Conservation (phyloP, 1,140 invertebrate genomes). For the Eueides isabella region DNA sequence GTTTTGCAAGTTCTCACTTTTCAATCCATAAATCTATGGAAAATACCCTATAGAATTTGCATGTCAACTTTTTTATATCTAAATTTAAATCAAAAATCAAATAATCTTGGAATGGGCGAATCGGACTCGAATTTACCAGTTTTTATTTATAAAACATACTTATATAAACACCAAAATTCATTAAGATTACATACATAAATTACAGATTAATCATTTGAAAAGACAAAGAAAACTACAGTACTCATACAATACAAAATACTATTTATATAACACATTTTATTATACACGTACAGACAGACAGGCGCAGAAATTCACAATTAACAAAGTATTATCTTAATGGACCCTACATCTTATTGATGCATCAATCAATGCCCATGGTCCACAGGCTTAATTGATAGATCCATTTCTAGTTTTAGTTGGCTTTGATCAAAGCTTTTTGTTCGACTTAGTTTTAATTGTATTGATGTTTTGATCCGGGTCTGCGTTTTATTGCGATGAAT, state of each 20-base stretch:
- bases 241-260: neutral
- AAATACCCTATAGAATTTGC: too few species aligned
- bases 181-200: too few species aligned
- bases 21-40: too few species aligned
- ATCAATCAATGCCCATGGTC: conserved; percentile 69
- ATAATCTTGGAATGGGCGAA: too few species aligned
- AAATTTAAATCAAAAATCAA: too few species aligned
- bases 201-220: too few species aligned
- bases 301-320: conserved; percentile 72
- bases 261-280: neutral
- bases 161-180: too few species aligned
- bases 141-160: too few species aligned
- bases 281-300: conserved; percentile 16
- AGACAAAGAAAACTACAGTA: neutral
- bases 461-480: conserved; percentile 17
- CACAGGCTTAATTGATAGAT: conserved; percentile 71
- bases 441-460: conserved; percentile 31
- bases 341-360: conserved; percentile 77
- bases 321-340: conserved; percentile 72
- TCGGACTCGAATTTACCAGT: too few species aligned
- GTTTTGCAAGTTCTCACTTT: too few species aligned
- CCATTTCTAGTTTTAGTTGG: conserved; percentile 53
- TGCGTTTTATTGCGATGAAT: neutral
- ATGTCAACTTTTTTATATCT: too few species aligned
- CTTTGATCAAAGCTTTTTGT: conserved; percentile 44